Base-by-base conservation (phyloP, 2,888 invertebrate genomes). In the Allophyes oxyacanthae region DNA sequence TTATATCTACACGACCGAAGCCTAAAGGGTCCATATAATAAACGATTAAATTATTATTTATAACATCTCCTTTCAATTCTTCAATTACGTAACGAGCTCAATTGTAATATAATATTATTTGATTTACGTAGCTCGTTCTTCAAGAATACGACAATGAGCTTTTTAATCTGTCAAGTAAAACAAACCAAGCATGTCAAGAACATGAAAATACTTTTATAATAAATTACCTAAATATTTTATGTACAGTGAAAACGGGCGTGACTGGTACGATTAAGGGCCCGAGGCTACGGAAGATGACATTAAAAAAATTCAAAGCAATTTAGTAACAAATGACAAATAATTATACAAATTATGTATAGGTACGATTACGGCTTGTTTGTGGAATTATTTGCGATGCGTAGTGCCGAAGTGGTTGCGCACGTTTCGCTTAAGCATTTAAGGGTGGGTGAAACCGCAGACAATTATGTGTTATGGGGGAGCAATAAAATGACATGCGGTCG, bases 401-500 rank as follows among this genome's bases (percentile, higher is more conserved):
- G 70, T 77, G 81, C 77, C 77, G 79, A 82, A 78, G 65, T 68
- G 52, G 45, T 54, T 57, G 65, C 60, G 75, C 82, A 80, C 81
- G 78, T 83, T 85, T 83, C 76, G 80, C 79, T 81, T 84, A 83
- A 85, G 78, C 86, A 86, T 86, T 87, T 84, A 84, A 82, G 84
- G 84, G 84, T 79, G 79, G 79, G 75, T 67, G 62, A 69, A 76
- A 90, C 90, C 90, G 79, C 90, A 90, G 65, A 73, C 85, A 83
- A 89, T 90, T 89, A 87, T 67, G 63, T 63, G 59, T 82, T 82
- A 81, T 76, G 61, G 77, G 81, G 77, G 79, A 83, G 84, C 83
- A 78, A 73, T 80, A 77, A 84, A 86, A 83, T 77, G 80, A 76
- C 79, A 83, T 85, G 84, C 81, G 84, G 85, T 84, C 70, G 76